Evolutionary conservation across 2,888 invertebrate species (phyloP).

Genomic region (Heliconius charithonia): DNA sequence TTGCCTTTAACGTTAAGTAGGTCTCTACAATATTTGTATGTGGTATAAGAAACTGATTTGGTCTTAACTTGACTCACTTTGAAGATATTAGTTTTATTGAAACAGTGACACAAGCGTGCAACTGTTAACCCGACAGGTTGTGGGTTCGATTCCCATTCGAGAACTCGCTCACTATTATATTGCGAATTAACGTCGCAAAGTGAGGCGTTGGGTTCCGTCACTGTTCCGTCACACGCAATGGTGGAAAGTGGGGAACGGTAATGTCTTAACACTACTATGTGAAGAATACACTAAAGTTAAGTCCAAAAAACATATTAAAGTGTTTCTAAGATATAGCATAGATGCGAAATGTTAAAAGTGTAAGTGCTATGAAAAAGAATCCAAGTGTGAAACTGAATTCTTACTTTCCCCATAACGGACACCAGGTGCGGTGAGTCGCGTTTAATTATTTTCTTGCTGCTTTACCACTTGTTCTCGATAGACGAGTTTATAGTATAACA

Average conservation of each 20-base stretch:
- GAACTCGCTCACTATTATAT: no score
- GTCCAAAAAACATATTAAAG: neutral
- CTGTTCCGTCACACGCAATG: no score
- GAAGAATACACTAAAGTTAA: no score
- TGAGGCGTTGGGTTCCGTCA: no score
- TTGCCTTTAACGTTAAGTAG: slow-evolving; percentile 33
- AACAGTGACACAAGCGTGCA: no score
- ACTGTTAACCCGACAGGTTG: no score
- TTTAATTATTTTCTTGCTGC: slow-evolving; percentile 59
- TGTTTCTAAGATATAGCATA: neutral
- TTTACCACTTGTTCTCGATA: slow-evolving; percentile 57
- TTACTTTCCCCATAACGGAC: slow-evolving; percentile 68
- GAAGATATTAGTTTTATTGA: neutral
- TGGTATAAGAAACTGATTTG: neutral
- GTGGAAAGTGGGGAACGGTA: no score
- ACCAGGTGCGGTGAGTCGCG: slow-evolving; percentile 57
- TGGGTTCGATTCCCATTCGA: no score
- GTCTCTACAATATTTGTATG: slow-evolving; percentile 22
- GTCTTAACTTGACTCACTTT: neutral
- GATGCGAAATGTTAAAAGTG: slow-evolving; percentile 21
- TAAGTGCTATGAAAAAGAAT: slow-evolving; percentile 40
- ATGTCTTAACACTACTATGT: no score
- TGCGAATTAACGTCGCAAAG: no score
- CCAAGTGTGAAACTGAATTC: slow-evolving; percentile 58
- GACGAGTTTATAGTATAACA: neutral